Conservation (phyloP, 1,140 invertebrate genomes). For the Leptinotarsa defecta region DNA sequence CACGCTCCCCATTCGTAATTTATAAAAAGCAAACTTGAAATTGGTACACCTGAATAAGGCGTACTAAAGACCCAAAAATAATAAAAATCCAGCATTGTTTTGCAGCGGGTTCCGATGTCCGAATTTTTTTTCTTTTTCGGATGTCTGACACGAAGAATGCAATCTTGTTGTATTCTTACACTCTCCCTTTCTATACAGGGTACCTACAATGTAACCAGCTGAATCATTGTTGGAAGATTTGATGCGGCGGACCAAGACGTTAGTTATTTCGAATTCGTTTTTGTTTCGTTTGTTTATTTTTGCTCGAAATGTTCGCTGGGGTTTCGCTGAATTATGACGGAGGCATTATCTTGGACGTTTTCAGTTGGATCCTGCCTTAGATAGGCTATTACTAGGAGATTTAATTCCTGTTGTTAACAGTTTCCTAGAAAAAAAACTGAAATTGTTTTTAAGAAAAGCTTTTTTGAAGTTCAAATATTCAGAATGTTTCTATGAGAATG, state of each 20-base stretch:
- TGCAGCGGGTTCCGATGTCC: slow-evolving; percentile 31
- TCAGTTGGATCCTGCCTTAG: background rate
- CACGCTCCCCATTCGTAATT: slow-evolving; percentile 10
- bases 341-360: background rate
- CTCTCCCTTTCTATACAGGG: slow-evolving; percentile 28
- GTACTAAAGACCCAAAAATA: slow-evolving; percentile 27
- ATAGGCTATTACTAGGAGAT: too few relatives aligned
- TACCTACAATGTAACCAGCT: slow-evolving; percentile 5
- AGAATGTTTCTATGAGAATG: too few relatives aligned
- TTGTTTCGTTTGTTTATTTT: background rate
- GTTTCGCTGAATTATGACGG: background rate
- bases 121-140: slow-evolving; percentile 33
- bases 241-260: background rate
- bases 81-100: slow-evolving; percentile 38
- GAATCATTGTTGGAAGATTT: background rate
- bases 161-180: slow-evolving; percentile 39
- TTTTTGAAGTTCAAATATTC: too few relatives aligned
- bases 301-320: background rate
- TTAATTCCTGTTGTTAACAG: too few relatives aligned
- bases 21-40: slow-evolving; percentile 10
- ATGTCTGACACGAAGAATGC: slow-evolving; percentile 37
- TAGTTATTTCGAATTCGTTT: background rate
- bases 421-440: too few relatives aligned
- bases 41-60: slow-evolving; percentile 20
- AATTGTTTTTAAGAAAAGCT: too few relatives aligned